Evolutionary conservation across 2,113 vertebrate genomes (phyloP).

Genomic region (Psophia crepitans): DNA sequence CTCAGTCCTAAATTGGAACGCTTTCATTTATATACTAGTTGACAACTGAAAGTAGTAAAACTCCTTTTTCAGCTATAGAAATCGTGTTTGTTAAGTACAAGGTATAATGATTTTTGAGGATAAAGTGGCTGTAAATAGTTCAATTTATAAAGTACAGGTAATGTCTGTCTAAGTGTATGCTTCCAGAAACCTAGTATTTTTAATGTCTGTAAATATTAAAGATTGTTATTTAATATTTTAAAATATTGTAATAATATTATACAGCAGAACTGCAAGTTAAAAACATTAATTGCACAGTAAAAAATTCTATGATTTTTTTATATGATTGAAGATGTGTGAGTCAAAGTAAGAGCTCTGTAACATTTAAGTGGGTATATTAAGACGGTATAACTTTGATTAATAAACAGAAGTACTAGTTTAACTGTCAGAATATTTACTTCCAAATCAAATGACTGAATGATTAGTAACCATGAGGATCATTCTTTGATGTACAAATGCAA

Average conservation of each 20-base stretch:
- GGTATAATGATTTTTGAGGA: background rate
- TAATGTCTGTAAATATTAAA: background rate
- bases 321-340: background rate
- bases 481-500: background rate
- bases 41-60: background rate
- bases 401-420: background rate
- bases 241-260: background rate
- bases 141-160: background rate
- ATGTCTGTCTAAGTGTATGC: background rate
- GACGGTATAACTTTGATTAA: background rate
- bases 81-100: background rate
- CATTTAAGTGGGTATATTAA: background rate
- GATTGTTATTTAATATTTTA: background rate
- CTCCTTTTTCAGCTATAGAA: background rate
- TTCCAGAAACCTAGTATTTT: background rate
- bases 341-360: background rate
- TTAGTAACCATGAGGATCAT: background rate
- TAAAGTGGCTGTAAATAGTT: background rate
- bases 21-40: background rate
- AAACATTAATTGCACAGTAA: background rate
- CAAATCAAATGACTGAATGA: background rate
- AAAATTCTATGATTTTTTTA: background rate
- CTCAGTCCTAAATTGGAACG: background rate
- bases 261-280: background rate
- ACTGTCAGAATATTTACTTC: background rate